Evolutionary conservation across 2,888 invertebrate genomes (phyloP).

Genomic region (Parochlus steinenii): DNA sequence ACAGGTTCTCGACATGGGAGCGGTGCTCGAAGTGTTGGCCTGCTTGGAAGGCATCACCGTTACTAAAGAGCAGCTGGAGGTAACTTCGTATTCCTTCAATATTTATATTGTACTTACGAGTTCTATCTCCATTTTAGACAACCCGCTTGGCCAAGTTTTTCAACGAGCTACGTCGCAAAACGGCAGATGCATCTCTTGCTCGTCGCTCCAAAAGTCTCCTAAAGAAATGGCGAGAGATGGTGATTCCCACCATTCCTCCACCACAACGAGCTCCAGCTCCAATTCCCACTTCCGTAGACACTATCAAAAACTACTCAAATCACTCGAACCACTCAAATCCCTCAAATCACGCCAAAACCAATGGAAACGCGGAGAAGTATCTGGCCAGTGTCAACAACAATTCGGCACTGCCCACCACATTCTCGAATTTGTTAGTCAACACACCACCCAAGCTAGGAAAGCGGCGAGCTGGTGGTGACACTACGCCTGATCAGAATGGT

Average conservation of each 20-base stretch:
- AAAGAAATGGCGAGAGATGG: slow-evolving; percentile 81
- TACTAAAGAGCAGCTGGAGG: slow-evolving; percentile 29
- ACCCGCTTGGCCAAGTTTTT: slow-evolving; percentile 88
- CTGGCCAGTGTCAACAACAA: too few species aligned
- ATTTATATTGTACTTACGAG: not conserved
- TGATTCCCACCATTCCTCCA: slow-evolving; percentile 48
- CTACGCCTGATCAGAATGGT: too few species aligned
- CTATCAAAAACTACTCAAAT: too few species aligned
- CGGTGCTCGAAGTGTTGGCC: slow-evolving; percentile 84
- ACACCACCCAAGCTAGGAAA: too few species aligned
- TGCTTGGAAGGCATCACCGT: slow-evolving; percentile 69
- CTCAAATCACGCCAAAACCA: too few species aligned
- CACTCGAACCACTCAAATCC: too few species aligned
- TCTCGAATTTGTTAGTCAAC: too few species aligned
- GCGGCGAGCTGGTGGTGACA: too few species aligned
- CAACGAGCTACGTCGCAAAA: slow-evolving; percentile 79
- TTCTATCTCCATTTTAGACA: slow-evolving; percentile 40
- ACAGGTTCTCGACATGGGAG: slow-evolving; percentile 88
- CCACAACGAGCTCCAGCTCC: too few species aligned
- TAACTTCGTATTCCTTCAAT: not conserved
- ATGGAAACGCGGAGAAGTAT: too few species aligned
- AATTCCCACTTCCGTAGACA: too few species aligned
- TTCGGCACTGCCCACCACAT: too few species aligned
- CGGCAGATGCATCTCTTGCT: slow-evolving; percentile 67
- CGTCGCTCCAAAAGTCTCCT: slow-evolving; percentile 82